Evolutionary conservation across 2,888 invertebrate species (phyloP).

Genomic region (Drosophila ustulata): DNA sequence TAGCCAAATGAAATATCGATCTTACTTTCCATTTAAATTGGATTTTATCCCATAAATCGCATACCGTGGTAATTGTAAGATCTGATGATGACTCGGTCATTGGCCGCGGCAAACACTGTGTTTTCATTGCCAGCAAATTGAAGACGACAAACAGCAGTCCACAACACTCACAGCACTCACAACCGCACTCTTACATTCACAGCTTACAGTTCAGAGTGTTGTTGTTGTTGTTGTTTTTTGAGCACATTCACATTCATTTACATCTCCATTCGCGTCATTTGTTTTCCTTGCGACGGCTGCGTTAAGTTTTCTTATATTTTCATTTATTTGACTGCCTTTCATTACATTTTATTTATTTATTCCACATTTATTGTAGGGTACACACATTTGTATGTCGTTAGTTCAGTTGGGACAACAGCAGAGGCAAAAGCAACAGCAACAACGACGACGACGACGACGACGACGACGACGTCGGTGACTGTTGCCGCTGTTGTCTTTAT

Average conservation of each 20-base stretch:
- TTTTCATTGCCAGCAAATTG: slow-evolving; percentile 57
- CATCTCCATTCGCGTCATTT: slow-evolving; percentile 65
- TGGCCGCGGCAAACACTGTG: slow-evolving; percentile 39
- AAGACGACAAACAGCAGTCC: slow-evolving; percentile 44
- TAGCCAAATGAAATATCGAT: background rate
- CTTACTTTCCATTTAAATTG: slow-evolving; percentile 4
- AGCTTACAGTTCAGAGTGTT: slow-evolving; percentile 11
- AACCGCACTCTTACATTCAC: slow-evolving; percentile 28
- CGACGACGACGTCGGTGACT: slow-evolving; percentile 39
- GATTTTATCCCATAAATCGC: slow-evolving; percentile 9
- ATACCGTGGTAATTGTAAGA: slow-evolving; percentile 26
- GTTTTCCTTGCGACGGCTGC: slow-evolving; percentile 59
- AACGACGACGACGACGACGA: slow-evolving; percentile 45
- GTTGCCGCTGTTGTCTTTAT: slow-evolving; percentile 74
- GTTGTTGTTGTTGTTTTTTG: slow-evolving; percentile 8
- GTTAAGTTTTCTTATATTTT: slow-evolving; percentile 73
- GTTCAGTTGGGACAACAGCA: slow-evolving; percentile 68
- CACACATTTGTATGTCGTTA: slow-evolving; percentile 69
- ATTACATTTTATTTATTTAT: slow-evolving; percentile 80
- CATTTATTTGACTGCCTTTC: slow-evolving; percentile 78
- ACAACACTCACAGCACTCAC: slow-evolving; percentile 2
- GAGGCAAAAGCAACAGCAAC: slow-evolving; percentile 15
- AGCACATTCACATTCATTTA: slow-evolving; percentile 46
- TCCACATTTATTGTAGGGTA: slow-evolving; percentile 75
- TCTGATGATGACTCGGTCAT: slow-evolving; percentile 47